Evolutionary conservation across 2,888 invertebrate genomes (phyloP).

Genomic region (Caenorhabditis becei): DNA sequence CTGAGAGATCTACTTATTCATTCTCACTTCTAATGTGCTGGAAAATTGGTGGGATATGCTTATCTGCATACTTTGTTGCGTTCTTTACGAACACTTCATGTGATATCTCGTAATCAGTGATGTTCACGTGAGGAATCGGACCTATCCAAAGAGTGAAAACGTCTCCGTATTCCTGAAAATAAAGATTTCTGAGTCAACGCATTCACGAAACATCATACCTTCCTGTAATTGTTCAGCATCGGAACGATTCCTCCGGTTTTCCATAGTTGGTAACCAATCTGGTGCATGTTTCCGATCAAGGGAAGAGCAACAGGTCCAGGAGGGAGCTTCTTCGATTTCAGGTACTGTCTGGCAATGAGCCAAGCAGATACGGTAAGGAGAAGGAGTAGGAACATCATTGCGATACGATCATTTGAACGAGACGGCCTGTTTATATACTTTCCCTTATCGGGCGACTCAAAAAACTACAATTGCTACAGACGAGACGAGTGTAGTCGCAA

Average conservation of each 20-base stretch:
- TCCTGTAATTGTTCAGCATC: conserved; percentile 4
- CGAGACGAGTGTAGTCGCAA: conserved; percentile 4
- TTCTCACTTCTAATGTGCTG: conserved; percentile 17
- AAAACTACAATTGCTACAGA: conserved; percentile 18
- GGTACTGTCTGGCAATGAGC: conserved; percentile 17
- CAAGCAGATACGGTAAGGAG: conserved; percentile 12
- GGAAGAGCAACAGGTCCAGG: too few relatives aligned
- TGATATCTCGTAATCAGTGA: conserved; percentile 28
- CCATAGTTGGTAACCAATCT: too few relatives aligned
- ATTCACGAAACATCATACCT: background rate
- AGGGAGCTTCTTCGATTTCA: conserved; percentile 13
- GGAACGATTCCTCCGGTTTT: too few relatives aligned
- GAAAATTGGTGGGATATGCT: conserved; percentile 10
- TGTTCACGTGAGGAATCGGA: conserved; percentile 26
- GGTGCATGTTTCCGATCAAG: too few relatives aligned
- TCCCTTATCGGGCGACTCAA: conserved; percentile 22
- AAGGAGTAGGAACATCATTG: conserved; percentile 23
- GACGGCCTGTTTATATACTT: background rate
- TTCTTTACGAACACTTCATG: conserved; percentile 45
- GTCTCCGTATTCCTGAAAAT: conserved; percentile 29
- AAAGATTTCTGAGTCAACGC: too few relatives aligned
- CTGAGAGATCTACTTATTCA: background rate
- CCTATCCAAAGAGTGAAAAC: conserved; percentile 47
- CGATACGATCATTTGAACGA: background rate
- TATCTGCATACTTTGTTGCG: conserved; percentile 24